phyloP scores from a whole-genome alignment of 2,797 vertebrate species.

The Rhinatrema bivittatum region DNA sequence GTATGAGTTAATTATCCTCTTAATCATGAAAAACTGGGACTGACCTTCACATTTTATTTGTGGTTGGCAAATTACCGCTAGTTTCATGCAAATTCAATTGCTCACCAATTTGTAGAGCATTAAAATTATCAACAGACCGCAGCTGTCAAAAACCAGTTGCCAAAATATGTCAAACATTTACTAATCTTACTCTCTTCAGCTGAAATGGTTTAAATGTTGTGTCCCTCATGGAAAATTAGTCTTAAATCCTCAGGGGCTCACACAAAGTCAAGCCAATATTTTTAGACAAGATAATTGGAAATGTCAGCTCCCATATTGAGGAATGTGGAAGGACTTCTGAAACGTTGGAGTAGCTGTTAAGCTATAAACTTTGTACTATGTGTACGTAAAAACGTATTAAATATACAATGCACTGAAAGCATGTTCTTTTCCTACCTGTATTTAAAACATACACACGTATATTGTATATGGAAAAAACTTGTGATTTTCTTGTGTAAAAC shows the following conservation, averaged over 20 bases:
- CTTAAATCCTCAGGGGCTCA: constrained; percentile 21
- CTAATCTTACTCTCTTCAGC: constrained; percentile 19
- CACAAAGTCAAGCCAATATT: no score
- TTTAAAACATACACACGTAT: no score
- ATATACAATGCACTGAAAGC: no score
- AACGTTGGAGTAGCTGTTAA: no score
- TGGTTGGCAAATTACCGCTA: constrained; percentile 19
- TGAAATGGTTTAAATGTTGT: constrained; percentile 7
- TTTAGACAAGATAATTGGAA: no score
- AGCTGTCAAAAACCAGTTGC: constrained; percentile 27
- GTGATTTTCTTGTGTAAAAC: no score
- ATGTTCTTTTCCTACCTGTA: no score
- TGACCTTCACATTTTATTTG: constrained; percentile 22
- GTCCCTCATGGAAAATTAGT: constrained; percentile 12
- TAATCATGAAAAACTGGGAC: background rate
- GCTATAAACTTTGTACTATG: no score
- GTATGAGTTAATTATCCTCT: background rate
- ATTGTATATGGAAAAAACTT: no score
- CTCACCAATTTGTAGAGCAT: constrained; percentile 16
- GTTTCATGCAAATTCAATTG: constrained; percentile 6
- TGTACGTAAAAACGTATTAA: no score
- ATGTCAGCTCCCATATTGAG: no score
- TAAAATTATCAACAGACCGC: constrained; percentile 41
- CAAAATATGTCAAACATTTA: constrained; percentile 33
- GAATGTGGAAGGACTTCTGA: no score